These are phyloP conservation scores for Perizoma affinitatum DNA, from an alignment of 2,888 invertebrate species.

Conservation along the genomic window DNA sequence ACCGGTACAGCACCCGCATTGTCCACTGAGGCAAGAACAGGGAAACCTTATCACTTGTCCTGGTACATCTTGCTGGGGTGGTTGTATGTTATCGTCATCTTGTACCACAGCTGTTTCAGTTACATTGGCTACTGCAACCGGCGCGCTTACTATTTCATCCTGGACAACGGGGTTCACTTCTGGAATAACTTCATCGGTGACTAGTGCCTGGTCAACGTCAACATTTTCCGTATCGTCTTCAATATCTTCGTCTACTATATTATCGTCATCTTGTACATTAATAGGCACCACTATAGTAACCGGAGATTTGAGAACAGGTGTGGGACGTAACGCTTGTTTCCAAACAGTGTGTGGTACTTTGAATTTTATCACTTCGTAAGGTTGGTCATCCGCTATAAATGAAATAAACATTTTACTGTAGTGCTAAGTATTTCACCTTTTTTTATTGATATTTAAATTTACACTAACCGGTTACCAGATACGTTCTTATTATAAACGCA, in stretches of 20 bases:
- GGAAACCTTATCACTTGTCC: constrained; percentile 83
- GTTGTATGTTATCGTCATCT: constrained; percentile 46
- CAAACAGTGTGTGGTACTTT: constrained; percentile 64
- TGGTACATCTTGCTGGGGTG: constrained; percentile 54
- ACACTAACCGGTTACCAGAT: constrained; percentile 49
- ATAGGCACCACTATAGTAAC: constrained; percentile 71
- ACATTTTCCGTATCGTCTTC: constrained; percentile 47
- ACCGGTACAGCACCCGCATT: constrained; percentile 89
- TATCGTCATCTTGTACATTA: constrained; percentile 64
- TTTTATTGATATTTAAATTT: neutral
- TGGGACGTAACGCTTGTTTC: constrained; percentile 66
- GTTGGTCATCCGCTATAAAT: constrained; percentile 47
- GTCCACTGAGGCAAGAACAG: constrained; percentile 85
- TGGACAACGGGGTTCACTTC: constrained; percentile 39
- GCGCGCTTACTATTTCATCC: constrained; percentile 38
- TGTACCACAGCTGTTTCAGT: constrained; percentile 52
- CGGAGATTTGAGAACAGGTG: constrained; percentile 70
- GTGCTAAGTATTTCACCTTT: neutral
- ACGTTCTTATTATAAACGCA: constrained; percentile 34
- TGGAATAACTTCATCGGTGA: constrained; percentile 37
- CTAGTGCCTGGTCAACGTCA: constrained; percentile 37
- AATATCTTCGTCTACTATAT: constrained; percentile 46
- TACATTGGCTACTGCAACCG: constrained; percentile 40
- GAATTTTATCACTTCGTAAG: constrained; percentile 65
- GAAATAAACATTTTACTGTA: constrained; percentile 5